Evolutionary conservation across 2,888 invertebrate genomes (phyloP), one percentile per base, ranked within the genome.

Genomic region (Epinotia nisella): DNA sequence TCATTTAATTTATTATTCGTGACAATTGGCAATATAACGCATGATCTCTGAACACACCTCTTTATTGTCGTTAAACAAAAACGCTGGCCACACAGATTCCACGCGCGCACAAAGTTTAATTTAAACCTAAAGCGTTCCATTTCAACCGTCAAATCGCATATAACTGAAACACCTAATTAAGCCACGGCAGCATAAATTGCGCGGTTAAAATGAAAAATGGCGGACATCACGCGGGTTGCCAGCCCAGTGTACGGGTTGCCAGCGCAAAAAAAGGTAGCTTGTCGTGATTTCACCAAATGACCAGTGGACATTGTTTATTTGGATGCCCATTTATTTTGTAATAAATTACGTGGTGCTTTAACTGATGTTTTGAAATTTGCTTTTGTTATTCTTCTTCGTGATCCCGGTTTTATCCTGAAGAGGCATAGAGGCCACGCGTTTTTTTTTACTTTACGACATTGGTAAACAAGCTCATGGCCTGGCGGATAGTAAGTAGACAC

Each of bases 141-240:
- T 51, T 24, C 24, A 65, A 51, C 39, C 74, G 60, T 62, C 67
- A 69, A 64, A 65, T 59, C 35, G 15, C 64, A 51, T 59, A 65
- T 61, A 75, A 71, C 61, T 70, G 71, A 70, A 75, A 74, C 75
- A 66, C 74, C 69, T 76, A 74, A 76, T 76, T 76, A 76, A 74
- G 53, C 75, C 49, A 35, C 67, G 55, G 53, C 64, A 55, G 60
- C 74, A 70, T 62, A 72, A 76, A 74, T 75, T 74, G 72, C 60
- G 41, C 71, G 67, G 74, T 74, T 72, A 71, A 74, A 74, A 76
- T 76, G 76, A 76, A 75, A 76, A 73, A 76, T 76, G 66, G 74
- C 71, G 71, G 51, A 60, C 73, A 70, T 70, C 53, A 55, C 71
- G 60, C 59, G 64, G 67, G 70, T 58, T 70, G 70, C 70, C 55